Conservation (phyloP, 1,140 invertebrate species). For the Danaus melanippus region DNA sequence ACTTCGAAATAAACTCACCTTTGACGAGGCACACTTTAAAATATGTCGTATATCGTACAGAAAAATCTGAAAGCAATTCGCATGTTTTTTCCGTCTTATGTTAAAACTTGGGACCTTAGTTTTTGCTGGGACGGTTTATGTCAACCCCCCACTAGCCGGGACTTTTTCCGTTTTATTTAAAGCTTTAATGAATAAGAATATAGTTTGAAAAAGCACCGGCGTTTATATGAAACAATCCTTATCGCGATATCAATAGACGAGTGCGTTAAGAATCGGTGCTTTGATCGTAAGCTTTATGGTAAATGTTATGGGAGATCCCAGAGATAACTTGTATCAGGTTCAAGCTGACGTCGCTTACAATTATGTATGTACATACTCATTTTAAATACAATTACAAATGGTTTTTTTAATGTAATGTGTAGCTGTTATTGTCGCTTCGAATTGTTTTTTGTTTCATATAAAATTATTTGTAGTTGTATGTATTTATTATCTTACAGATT, state of each 20-base stretch:
- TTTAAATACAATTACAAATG: no score
- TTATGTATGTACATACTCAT: no score
- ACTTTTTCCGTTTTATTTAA: slow-evolving; percentile 58
- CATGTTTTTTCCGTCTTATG: slow-evolving; percentile 32
- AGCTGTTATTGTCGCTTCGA: no score
- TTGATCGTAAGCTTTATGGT: slow-evolving; percentile 5
- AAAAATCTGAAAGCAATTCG: slow-evolving; percentile 24
- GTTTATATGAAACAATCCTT: slow-evolving; percentile 19
- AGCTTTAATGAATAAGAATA: slow-evolving; percentile 63
- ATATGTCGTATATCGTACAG: slow-evolving; percentile 20
- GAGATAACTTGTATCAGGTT: no score
- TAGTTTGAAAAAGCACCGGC: slow-evolving; percentile 28
- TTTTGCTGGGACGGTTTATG: slow-evolving; percentile 55
- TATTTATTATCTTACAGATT: no score
- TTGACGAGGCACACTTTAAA: slow-evolving; percentile 11
- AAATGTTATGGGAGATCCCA: slow-evolving; percentile 6
- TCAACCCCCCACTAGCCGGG: slow-evolving; percentile 48
- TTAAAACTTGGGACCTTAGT: slow-evolving; percentile 35
- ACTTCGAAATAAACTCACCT: slow-evolving; percentile 1
- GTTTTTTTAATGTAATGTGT: no score
- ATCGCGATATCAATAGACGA: slow-evolving; percentile 11
- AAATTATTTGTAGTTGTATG: no score
- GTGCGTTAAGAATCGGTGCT: slow-evolving; percentile 6
- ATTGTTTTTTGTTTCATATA: no score
- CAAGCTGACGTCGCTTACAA: no score